Base-by-base conservation (phyloP, 2,888 invertebrate species). In the Suillia variegata region DNA sequence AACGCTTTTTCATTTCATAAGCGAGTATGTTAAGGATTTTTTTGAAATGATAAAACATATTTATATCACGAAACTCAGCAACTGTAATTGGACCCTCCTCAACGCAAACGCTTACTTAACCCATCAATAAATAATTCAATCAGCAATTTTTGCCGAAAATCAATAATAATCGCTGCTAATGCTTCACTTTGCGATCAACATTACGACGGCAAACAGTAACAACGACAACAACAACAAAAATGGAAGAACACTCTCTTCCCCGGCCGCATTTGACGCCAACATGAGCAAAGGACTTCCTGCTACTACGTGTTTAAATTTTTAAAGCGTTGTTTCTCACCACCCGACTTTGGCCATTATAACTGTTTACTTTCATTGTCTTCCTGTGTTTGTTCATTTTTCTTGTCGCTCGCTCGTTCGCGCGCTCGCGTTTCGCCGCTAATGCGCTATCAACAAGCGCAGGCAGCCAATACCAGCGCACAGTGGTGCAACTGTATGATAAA, bases 91-190 rank as follows among this genome's bases (percentile, higher is more conserved):
- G n/a, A n/a, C n/a, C n/a, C n/a, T n/a, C n/a, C n/a, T n/a, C n/a
- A n/a, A n/a, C n/a, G n/a, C n/a, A n/a, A n/a, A n/a, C n/a, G n/a
- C n/a, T n/a, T n/a, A n/a, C n/a, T n/a, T n/a, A n/a, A n/a, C n/a
- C 26, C 26, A 5, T 10, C 26, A 5, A 26, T 71, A 55, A 70
- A 73, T 68, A 68, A 70, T 70, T 70, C 64, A 71, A 73, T 70
- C 61, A 58, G 51, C 61, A 68, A 67, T 70, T 69, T 70, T 17
- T 53, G 50, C 24, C 31, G 48, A 65, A 70, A 73, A 71, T 71
- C 72, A 70, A 73, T 71, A 73, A 67, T 70, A 70, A 71, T 71
- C 68, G 62, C 65, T 4, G 20, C 45, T 18, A 45, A 45, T 20
- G 45, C 18, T 45, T 18, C 45, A 45, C 20, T 17, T 13, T 45